Base-by-base conservation (phyloP, 2,113 vertebrate genomes). In the Peucedramus taeniatus region DNA sequence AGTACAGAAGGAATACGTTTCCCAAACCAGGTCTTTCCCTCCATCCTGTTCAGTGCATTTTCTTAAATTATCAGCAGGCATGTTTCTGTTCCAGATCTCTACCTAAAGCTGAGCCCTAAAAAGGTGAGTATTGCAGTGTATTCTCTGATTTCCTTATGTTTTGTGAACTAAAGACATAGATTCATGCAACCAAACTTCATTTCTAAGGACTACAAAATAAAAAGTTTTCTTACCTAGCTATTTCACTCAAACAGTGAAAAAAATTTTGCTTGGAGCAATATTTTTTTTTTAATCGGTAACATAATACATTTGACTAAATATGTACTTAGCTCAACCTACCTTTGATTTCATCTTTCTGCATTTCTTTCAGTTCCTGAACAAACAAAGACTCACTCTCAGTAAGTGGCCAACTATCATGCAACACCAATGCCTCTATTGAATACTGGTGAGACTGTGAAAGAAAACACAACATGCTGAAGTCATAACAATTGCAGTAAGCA, bases 341-440 rank as follows among this genome's bases (percentile, higher is more conserved):
- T 99, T 91, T 98, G 45, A 60, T 96, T 86, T 99, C 97, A 57
- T 94, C 97, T 97, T 98, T 98, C 97, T 99, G 98, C 61, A 95
- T 66, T 63, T 98, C 98, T 97, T 97, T 98, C 47, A 99, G 97
- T 23, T 92, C 93, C 68, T 98, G 96, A 93, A 98, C 96, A 96
- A 99, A 98, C 60, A 85, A 82, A 92, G 96, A 44, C 56, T 99
- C 97, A 61, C 94, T 98, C 76, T 99, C 98, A 39, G 98, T 98
- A 95, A 99, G 97, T 59, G 97, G 69, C 99, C 99, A 99, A 92
- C 98, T 99, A 59, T 98, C 96, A 88, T 98, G 82, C 27, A 99
- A 93, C 79, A 99, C 98, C 75, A 98, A 87, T 26, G 98, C 98
- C 95, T 99, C 98, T 94, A 99, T 95, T 75, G 98, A 95, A 57